phyloP scores from a whole-genome alignment of 2,113 vertebrate genomes.

The Alligator sinensis region DNA sequence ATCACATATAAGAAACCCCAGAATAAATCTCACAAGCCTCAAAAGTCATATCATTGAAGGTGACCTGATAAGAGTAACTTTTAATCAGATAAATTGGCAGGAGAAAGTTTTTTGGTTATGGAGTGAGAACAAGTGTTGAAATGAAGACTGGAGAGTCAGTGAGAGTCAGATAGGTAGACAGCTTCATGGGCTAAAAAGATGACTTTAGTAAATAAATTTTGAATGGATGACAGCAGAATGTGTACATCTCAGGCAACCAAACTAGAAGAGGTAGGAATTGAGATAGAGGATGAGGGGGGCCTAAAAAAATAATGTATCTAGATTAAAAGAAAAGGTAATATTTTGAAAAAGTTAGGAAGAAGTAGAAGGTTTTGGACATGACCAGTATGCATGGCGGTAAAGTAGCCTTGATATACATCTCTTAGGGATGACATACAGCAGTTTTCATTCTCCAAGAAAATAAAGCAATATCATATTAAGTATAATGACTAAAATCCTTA shows the following conservation, averaged over 20 bases:
- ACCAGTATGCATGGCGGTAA: rapidly evolving
- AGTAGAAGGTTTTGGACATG: not conserved
- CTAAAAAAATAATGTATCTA: not conserved
- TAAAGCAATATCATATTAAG: not conserved
- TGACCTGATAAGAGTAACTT: rapidly evolving
- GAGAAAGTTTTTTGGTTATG: rapidly evolving
- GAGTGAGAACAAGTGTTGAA: not conserved
- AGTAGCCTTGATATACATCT: slow-evolving; percentile 3
- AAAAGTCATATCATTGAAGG: not conserved
- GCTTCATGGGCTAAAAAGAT: not conserved
- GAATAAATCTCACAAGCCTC: not conserved
- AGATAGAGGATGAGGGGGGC: not conserved
- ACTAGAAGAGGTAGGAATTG: not conserved
- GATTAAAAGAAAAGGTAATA: not conserved
- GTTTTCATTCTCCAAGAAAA: slow-evolving; percentile 11
- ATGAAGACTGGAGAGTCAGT: not conserved
- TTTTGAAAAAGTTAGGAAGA: not conserved
- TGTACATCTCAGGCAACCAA: not conserved
- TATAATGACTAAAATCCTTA: not conserved
- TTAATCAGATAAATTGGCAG: rapidly evolving
- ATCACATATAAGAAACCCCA: not conserved
- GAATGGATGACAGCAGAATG: not conserved
- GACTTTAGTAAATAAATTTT: rapidly evolving
- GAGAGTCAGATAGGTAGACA: too few species aligned
- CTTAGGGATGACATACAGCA: not conserved